Evolutionary conservation across 1,140 invertebrate genomes (phyloP), one percentile per base, ranked within the genome.

Genomic region (Sycophaga agraensis): DNA sequence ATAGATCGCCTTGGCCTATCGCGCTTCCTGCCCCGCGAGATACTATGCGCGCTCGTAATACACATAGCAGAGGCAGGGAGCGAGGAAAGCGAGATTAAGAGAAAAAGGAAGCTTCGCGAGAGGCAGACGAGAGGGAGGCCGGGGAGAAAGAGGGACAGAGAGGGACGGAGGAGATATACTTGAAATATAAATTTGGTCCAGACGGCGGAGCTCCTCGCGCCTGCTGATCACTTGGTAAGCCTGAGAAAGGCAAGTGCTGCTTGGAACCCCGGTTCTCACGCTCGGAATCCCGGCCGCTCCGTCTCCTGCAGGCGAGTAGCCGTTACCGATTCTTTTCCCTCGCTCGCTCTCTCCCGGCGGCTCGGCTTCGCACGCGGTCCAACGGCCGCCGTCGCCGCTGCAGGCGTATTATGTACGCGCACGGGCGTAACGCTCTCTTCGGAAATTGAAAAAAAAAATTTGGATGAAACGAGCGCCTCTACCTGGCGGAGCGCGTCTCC

Each of bases 231-330:
- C 73, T 76, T 78, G 73, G 68, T 76, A 77, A 56, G 57, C 66
- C 71, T 75, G 73, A 75, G 75, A 79, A 78, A 70, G 67, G 60
- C 42, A 70, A 68, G 66, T 63, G 68, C 68, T 68, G 69, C 75
- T 75, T 71, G 66, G 70, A 73, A 70, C 63, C 70, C 69, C 51
- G 65, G 67, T 77, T 77, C 72, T 78, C 73, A 77, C 72, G 72
- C 71, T 78, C 64, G 51, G 61, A 67, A 68, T 68, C 66, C 69
- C 68, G 66, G 69, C 65, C 64, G 62, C 65, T 65, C 63, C 64
- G 12, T 55, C 66, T 59, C 64, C 60, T 57, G 64, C 62, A 61
- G 11, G 37, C 31, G 35, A 37, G 59, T 61, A 53, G 59, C 59
- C 59, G 59, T 61, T 54, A 48, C 42, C 54, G 45, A 58, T 64